Evolutionary conservation across 2,888 invertebrate species (phyloP), one percentile per base, ranked within the genome.

Genomic region (Tolmerus cingulatus): DNA sequence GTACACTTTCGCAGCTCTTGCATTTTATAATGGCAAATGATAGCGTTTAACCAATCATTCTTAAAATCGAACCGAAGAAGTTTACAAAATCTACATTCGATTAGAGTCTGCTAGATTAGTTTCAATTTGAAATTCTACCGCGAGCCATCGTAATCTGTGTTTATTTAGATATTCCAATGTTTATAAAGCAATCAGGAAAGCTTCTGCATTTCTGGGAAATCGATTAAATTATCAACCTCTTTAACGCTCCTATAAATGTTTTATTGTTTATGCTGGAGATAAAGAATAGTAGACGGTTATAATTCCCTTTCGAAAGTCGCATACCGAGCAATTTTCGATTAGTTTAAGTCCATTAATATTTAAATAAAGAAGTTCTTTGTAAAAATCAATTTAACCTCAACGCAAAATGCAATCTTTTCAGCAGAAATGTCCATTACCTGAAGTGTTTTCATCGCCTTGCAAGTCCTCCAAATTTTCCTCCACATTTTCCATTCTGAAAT

Each of bases 401-500:
- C 9, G 12, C 23, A 34, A 55, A 40, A n/a, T 16, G 7, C n/a
- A 7, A 27, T n/a, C 19, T 37, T 84, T 82, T 23, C n/a, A 23
- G 37, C 4, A 30, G 2, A 34, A 74, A 46, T n/a, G 5, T 7
- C 7, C 16, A 8, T 40, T 66, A 86, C 86, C 86, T 40, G 40
- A 3, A 37, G 23, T 27, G 23, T 66, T 87, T 46, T 89, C 88
- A n/a, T 88, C 87, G 8, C 85, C 66, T 66, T 27, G 78, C 27
- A 86, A 3, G 55, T 84, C 86, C 87, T 89, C 89, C 8, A 79
- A 37, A 66, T 89, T 89, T 66, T 89, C 88, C 14, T 88, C 87
- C 3, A 89, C 88, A 82, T 88, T 88, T 81, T 88, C 88, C 88
- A 88, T 88, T 19, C n/a, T 55, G 8, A 46, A 30, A 19, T 51